These are phyloP conservation scores for Heliconius erato DNA, from an alignment of 2,888 invertebrate genomes.

Conservation along the genomic window DNA sequence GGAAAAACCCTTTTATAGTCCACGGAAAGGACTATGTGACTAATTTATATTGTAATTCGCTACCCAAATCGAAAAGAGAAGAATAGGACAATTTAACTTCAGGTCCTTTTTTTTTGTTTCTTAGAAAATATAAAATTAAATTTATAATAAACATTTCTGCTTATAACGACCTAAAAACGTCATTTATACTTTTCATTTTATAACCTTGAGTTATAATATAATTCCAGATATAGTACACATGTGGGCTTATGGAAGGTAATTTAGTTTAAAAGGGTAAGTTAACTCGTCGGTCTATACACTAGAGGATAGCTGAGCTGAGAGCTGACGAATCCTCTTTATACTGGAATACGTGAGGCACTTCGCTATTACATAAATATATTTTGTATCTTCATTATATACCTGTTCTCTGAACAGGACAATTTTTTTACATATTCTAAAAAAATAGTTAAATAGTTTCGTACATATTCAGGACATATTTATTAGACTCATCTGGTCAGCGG, in stretches of 20 bases:
- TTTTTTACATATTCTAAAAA: too few species aligned
- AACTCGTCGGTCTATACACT: constrained; percentile 9
- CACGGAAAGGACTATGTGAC: too few species aligned
- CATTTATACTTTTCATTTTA: not conserved
- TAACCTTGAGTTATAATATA: constrained; percentile 7
- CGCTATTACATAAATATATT: not conserved
- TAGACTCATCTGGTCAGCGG: not conserved
- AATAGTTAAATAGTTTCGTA: not conserved
- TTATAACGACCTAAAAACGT: not conserved
- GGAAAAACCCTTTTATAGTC: too few species aligned
- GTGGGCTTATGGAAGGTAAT: constrained; percentile 14
- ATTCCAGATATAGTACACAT: constrained; percentile 12
- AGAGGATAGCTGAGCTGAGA: not conserved
- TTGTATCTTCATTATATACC: not conserved
- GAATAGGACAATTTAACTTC: not conserved
- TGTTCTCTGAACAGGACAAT: not conserved
- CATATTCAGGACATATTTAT: not conserved
- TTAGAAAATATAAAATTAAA: not conserved
- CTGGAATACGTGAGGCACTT: not conserved
- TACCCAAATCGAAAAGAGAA: too few species aligned
- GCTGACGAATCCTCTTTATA: constrained; percentile 6
- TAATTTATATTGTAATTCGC: too few species aligned
- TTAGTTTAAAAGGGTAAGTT: constrained; percentile 29
- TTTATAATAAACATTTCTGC: not conserved
- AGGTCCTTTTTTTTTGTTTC: not conserved